phyloP scores from a whole-genome alignment of 1,140 invertebrate genomes.

The Phymorhynchus buccinoides region DNA sequence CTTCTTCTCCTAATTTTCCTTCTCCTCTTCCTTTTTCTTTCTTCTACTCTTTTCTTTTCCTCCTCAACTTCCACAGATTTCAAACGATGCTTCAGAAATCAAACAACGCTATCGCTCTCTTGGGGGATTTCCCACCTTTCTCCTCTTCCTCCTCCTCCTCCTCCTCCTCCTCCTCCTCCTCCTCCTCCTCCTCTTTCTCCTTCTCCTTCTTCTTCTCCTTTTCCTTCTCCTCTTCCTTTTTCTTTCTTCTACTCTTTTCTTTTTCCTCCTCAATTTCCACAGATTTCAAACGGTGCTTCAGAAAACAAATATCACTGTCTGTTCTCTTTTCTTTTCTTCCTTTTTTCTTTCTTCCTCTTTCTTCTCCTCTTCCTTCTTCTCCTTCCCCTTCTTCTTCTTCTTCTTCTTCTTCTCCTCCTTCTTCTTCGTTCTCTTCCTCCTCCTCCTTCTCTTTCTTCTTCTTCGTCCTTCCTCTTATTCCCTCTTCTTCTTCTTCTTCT shows the following conservation, averaged over 20 bases:
- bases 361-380: not conserved
- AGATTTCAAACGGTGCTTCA: too few relatives aligned
- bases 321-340: not conserved
- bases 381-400: constrained; percentile 1
- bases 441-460: constrained; percentile 1
- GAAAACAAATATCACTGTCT: not conserved
- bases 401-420: not conserved
- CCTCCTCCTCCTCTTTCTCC: not conserved
- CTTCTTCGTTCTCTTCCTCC: constrained; percentile 5
- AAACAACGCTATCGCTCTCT: too few relatives aligned
- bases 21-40: too few relatives aligned
- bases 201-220: not conserved
- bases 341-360: not conserved
- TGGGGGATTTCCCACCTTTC: too few relatives aligned
- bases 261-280: not conserved
- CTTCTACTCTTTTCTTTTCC: too few relatives aligned
- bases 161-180: not conserved
- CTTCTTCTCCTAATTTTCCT: too few relatives aligned
- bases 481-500: not conserved
- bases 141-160: too few relatives aligned
- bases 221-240: not conserved
- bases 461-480: not conserved
- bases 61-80: too few relatives aligned
- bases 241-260: not conserved
- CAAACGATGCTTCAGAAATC: too few relatives aligned